phyloP scores from a whole-genome alignment of 2,888 invertebrate species.

The Chaitophorus viminalis region DNA sequence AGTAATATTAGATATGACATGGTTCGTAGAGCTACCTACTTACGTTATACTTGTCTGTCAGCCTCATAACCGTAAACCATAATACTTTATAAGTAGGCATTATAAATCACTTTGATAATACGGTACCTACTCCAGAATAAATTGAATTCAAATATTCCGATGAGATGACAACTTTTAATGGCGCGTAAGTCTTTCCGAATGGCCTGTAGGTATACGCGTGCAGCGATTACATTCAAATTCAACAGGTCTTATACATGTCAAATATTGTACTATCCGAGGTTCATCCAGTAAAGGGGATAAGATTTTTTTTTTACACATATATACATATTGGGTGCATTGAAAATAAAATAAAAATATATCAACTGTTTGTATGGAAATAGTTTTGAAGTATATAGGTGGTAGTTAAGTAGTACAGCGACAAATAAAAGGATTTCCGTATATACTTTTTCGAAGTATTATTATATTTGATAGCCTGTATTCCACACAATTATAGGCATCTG shows the following conservation, averaged over 20 bases:
- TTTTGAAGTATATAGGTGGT: neutral
- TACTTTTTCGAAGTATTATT: neutral
- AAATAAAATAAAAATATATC: neutral
- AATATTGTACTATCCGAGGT: neutral
- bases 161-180: neutral
- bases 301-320: neutral
- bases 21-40: neutral
- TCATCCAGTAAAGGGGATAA: neutral
- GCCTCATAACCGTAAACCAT: neutral
- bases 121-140: neutral
- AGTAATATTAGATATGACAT: neutral
- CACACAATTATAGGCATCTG: too few species aligned
- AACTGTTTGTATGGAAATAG: neutral
- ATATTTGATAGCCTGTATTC: neutral
- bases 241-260: neutral
- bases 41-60: neutral
- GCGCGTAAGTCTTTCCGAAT: neutral
- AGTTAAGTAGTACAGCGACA: too few species aligned
- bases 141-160: neutral
- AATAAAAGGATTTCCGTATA: neutral
- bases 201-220: neutral
- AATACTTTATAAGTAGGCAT: neutral
- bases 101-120: neutral
- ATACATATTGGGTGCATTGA: too few species aligned
- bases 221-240: neutral